Evolutionary conservation across 35 echinoderm and acorn worm species (phyloP).

Genomic region (Chiridota heheva): DNA sequence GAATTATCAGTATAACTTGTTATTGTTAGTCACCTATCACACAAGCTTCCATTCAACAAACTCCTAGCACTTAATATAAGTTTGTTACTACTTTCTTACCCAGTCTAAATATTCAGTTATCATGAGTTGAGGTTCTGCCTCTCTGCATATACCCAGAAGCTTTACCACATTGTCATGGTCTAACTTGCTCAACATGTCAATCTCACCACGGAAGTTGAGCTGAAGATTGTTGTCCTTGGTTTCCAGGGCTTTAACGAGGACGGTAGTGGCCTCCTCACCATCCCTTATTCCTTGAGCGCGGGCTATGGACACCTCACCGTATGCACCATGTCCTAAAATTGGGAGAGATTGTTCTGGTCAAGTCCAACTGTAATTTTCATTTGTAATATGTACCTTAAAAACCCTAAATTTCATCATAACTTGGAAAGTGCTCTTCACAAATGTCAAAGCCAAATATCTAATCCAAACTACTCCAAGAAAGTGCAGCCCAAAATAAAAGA

Average conservation of each 20-base stretch:
- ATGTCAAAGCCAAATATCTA: not conserved
- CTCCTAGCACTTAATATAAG: not conserved
- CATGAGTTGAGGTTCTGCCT: conserved; percentile 90
- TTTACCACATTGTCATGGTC: conserved; percentile 94
- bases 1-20: too few species aligned
- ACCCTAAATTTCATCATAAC: not conserved
- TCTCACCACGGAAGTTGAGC: conserved; percentile 87
- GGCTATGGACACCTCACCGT: conserved; percentile 88
- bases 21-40: too few species aligned
- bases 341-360: not conserved
- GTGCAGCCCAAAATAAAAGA: too few species aligned
- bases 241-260: conserved; percentile 90
- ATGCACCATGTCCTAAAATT: conserved; percentile 77
- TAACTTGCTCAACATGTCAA: conserved; percentile 95
- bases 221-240: conserved; percentile 79
- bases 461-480: too few species aligned
- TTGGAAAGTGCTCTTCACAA: too few species aligned
- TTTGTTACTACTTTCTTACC: conserved; percentile 47
- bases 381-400: not conserved
- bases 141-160: conserved; percentile 85
- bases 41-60: not conserved
- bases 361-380: not conserved
- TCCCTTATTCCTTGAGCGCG: conserved; percentile 89
- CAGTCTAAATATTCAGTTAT: conserved; percentile 96
- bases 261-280: conserved; percentile 91